A percentile compares a stretch with the other conserved stretches of the same genome.
These are phyloP conservation scores for Chaenocephalus aceratus DNA, from an alignment of 2,113 vertebrate species.

Conservation along the genomic window DNA sequence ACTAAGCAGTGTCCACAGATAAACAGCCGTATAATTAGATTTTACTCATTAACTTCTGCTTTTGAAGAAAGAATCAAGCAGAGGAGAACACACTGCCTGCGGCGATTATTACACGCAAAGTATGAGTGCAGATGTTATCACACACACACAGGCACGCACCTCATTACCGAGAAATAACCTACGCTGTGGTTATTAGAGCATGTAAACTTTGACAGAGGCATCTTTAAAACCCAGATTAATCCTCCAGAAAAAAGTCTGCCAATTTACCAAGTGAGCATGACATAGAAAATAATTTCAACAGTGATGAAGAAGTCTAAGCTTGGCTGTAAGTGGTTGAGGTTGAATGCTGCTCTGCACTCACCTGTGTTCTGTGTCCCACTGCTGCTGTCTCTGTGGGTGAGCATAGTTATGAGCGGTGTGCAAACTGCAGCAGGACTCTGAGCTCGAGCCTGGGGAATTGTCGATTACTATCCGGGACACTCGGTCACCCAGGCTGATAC, in stretches of 20 bases:
- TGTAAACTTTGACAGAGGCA: slow-evolving; percentile 41
- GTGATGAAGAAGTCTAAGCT: slow-evolving; percentile 1
- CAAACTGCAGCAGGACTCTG: slow-evolving; percentile 47
- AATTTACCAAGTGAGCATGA: slow-evolving; percentile 31
- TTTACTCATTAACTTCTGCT: slow-evolving; percentile 61
- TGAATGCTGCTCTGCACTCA: slow-evolving; percentile 73
- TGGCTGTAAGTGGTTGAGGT: slow-evolving; percentile 17
- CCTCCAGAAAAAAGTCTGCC: slow-evolving; percentile 34
- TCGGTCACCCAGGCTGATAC: slow-evolving; percentile 68
- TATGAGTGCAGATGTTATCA: slow-evolving; percentile 21
- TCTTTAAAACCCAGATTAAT: slow-evolving; percentile 40
- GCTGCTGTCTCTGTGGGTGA: slow-evolving; percentile 76
- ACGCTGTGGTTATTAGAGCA: slow-evolving; percentile 61
- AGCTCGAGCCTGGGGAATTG: slow-evolving; percentile 61
- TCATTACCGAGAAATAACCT: slow-evolving; percentile 65
- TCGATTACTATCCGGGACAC: slow-evolving; percentile 73
- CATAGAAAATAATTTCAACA: slow-evolving; percentile 36
- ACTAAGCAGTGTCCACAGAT: slow-evolving; percentile 53
- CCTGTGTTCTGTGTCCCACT: slow-evolving; percentile 80
- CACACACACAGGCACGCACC: slow-evolving; percentile 49
- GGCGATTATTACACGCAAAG: slow-evolving; percentile 44
- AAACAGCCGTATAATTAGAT: slow-evolving; percentile 65
- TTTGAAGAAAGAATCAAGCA: slow-evolving; percentile 63
- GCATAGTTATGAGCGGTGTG: slow-evolving; percentile 77
- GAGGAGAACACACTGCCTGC: slow-evolving; percentile 37